Percentiles rank a stretch among this genome's conserved stretches.
phyloP scores from a whole-genome alignment of 2,888 invertebrate genomes.

The Mythimna pallens region DNA sequence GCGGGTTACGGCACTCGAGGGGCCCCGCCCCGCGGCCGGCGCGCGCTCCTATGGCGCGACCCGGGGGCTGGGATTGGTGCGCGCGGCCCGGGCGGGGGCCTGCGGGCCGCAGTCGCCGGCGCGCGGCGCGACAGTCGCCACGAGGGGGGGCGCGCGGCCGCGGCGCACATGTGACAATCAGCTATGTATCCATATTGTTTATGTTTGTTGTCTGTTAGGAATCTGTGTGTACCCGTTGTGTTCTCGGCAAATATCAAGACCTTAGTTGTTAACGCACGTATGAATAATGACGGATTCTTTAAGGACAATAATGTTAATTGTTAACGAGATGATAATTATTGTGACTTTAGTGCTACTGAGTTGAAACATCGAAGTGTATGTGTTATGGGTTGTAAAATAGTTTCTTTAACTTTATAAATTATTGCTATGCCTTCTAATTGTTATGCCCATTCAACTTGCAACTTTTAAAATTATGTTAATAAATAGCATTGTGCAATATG shows the following conservation, averaged over 20 bases:
- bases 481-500: not conserved
- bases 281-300: constrained; percentile 16
- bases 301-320: constrained; percentile 15
- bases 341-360: constrained; percentile 39
- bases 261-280: constrained; percentile 16
- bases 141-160: constrained; percentile 68
- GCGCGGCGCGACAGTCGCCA: constrained; percentile 64
- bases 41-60: constrained; percentile 58
- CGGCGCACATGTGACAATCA: constrained; percentile 64
- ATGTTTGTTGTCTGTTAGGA: constrained; percentile 60
- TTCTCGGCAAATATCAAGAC: constrained; percentile 41
- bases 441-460: too few species aligned
- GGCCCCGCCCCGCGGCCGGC: constrained; percentile 74
- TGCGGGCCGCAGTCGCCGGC: constrained; percentile 62
- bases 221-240: constrained; percentile 54
- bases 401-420: not conserved
- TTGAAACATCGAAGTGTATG: constrained; percentile 12
- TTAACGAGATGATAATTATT: constrained; percentile 14
- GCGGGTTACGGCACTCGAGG: constrained; percentile 76
- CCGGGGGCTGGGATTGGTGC: constrained; percentile 62
- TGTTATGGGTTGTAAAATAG: constrained; percentile 4
- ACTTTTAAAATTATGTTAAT: too few species aligned
- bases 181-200: constrained; percentile 64
- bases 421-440: not conserved
- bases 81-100: constrained; percentile 67